Evolutionary conservation across 92 coral and sea anemone species (phyloP), one percentile per base, ranked within the genome.

Genomic region (Blastomussa wellsi): DNA sequence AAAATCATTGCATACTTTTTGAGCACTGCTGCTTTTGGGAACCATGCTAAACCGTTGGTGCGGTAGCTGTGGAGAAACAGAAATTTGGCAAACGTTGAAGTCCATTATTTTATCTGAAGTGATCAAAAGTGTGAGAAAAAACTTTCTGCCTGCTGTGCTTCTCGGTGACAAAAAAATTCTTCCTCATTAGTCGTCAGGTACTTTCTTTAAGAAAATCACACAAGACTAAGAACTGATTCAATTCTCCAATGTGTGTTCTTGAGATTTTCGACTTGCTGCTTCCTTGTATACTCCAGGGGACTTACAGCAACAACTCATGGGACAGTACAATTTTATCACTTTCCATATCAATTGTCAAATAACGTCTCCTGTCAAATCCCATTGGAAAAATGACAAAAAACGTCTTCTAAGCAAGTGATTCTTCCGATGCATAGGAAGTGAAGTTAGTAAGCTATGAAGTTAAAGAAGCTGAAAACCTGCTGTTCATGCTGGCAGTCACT

Each of bases 251-350:
- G 26, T 78, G 49, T 36, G 29, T 78, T 78, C 82, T 55, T 78
- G 71, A 33, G 82, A 55, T 55, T 55, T n/a, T n/a, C n/a, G n/a
- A n/a, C n/a, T n/a, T n/a, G n/a, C n/a, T n/a, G n/a, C n/a, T n/a
- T n/a, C n/a, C 38, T 16, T 51, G 36, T 76, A 76, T 76, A 76
- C 80, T 76, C 80, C 42, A 76, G 80, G 66, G 67, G 80, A 76
- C 80, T 76, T 67, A 70, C 75, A 70, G 31, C 47, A 70, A 70
- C 75, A 70, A 32, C 75, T 70, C 41, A 29, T 20, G 39, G 75
- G 24, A 12, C 15, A 3, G 31, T 35, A 29, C 41, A 70, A 70
- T 35, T 70, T 70, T 70, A 31, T 29, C 75, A 38, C 75, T 70
- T 70, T 70, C 41, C 47, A 22, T 28, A 70, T 70, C 75, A 31